phyloP scores from a whole-genome alignment of 1,140 invertebrate genomes.

The Amyelois transitella region DNA sequence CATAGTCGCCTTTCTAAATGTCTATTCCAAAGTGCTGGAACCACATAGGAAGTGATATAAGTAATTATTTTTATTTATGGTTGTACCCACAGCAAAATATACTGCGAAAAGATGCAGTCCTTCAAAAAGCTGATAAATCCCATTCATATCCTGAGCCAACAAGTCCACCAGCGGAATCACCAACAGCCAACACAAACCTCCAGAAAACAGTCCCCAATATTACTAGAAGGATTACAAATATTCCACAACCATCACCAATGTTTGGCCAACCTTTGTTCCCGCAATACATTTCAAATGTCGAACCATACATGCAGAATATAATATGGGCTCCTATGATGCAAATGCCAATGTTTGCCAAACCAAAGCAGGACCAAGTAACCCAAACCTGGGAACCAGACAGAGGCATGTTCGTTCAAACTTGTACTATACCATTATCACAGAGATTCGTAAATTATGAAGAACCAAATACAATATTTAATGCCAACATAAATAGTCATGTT shows the following conservation, averaged over 20 bases:
- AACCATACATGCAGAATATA: constrained; percentile 14
- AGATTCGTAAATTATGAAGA: constrained; percentile 16
- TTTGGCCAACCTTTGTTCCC: constrained; percentile 30
- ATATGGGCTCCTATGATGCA: constrained; percentile 22
- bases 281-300: constrained; percentile 19
- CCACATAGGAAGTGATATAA: no score
- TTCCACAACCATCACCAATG: constrained; percentile 1
- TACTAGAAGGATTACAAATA: background rate
- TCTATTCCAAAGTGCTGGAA: no score
- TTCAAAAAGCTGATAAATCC: constrained; percentile 12
- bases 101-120: background rate
- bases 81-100: background rate
- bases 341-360: constrained; percentile 3
- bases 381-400: constrained; percentile 9
- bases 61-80: no score
- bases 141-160: constrained; percentile 34
- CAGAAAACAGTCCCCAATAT: background rate
- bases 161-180: constrained; percentile 6
- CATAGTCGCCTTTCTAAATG: no score
- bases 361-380: constrained; percentile 18
- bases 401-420: constrained; percentile 7
- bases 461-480: background rate
- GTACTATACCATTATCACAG: constrained; percentile 13
- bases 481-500: background rate
- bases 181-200: constrained; percentile 1